These are phyloP conservation scores for Emydura subglobosa DNA, from an alignment of 2,113 vertebrate species.

Conservation along the genomic window DNA sequence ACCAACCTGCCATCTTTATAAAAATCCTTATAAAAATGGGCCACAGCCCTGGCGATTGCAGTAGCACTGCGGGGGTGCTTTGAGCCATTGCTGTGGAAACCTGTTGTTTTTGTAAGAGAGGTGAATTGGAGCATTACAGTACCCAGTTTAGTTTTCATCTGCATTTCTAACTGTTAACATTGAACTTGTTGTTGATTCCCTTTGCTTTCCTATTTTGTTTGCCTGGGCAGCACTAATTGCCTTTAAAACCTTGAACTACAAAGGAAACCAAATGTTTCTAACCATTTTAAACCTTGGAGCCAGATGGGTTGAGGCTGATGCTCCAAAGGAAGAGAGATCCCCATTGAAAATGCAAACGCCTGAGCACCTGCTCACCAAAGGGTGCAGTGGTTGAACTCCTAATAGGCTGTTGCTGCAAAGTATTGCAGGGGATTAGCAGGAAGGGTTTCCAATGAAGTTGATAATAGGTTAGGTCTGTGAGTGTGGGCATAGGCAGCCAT, in stretches of 20 bases:
- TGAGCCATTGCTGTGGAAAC: no score
- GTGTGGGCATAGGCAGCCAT: no score
- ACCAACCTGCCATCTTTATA: background rate
- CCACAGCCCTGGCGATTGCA: background rate
- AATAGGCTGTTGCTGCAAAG: background rate
- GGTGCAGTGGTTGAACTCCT: background rate
- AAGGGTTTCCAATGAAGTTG: no score
- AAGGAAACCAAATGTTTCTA: background rate
- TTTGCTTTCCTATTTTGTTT: background rate
- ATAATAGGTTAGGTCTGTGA: no score
- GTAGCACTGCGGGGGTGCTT: background rate
- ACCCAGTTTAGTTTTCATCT: background rate
- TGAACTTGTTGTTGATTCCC: background rate
- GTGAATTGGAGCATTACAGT: background rate
- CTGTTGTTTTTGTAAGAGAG: background rate
- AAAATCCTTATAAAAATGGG: fast-evolving
- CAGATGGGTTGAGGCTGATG: background rate
- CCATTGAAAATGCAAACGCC: background rate
- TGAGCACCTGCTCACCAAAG: background rate
- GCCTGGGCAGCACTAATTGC: no score
- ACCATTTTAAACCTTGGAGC: background rate
- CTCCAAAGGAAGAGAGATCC: background rate
- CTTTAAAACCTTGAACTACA: background rate
- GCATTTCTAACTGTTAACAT: background rate
- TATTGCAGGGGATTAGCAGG: no score